A percentile compares a stretch with the other conserved stretches of the same genome.
These are phyloP conservation scores for Chascanopsetta lugubris DNA, from an alignment of 2,113 vertebrate species.

Conservation along the genomic window DNA sequence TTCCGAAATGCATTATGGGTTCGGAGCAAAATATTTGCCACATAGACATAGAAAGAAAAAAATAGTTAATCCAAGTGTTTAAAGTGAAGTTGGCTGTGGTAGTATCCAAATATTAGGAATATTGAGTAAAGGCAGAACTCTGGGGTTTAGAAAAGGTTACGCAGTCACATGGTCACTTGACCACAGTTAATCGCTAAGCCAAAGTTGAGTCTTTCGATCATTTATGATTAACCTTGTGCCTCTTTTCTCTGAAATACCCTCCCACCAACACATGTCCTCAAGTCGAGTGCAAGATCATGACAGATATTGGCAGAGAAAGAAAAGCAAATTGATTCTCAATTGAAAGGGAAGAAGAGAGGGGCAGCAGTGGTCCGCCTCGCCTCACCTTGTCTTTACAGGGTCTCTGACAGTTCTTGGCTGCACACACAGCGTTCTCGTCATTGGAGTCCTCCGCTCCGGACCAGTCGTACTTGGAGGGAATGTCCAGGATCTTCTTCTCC, in stretches of 20 bases:
- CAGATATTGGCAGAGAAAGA: neutral
- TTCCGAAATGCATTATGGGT: too few species aligned
- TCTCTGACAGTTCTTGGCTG: slow-evolving; percentile 94
- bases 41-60: too few species aligned
- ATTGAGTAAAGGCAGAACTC: neutral
- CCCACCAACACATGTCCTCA: slow-evolving; percentile 7
- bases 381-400: slow-evolving; percentile 99
- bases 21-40: too few species aligned
- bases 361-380: too few species aligned
- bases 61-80: too few species aligned
- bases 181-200: slow-evolving; percentile 54
- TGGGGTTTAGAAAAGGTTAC: slow-evolving; percentile 11
- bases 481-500: slow-evolving; percentile 96
- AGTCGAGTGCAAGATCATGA: neutral
- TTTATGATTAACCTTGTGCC: slow-evolving; percentile 30
- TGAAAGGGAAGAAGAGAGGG: neutral
- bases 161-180: slow-evolving; percentile 19
- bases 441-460: slow-evolving; percentile 97
- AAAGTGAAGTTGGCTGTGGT: too few species aligned
- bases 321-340: neutral
- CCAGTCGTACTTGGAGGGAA: slow-evolving; percentile 98
- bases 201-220: slow-evolving; percentile 42
- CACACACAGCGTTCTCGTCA: slow-evolving; percentile 96
- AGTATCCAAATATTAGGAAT: neutral
- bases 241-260: slow-evolving; percentile 10